These are phyloP conservation scores for Cliona cf. orientalis DNA, from an alignment of 37 sponge, comb jelly and placozoan species.

Conservation along the genomic window DNA sequence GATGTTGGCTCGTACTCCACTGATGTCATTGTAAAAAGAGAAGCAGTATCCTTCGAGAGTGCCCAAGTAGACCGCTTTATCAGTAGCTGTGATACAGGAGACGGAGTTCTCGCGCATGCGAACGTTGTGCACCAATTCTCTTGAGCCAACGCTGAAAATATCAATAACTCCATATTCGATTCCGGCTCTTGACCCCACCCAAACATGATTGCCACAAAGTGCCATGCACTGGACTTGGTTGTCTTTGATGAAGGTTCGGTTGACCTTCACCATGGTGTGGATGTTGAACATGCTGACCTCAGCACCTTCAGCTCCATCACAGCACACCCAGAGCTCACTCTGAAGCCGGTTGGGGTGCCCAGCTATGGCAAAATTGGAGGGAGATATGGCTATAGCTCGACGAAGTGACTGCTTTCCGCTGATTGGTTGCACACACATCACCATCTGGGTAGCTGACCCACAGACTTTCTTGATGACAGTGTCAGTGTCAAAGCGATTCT, in stretches of 20 bases:
- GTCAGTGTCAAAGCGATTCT: slow-evolving; percentile 41
- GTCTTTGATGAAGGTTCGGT: slow-evolving; percentile 41
- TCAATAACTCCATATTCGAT: slow-evolving; percentile 60
- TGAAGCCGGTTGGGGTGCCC: not conserved
- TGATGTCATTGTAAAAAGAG: slow-evolving; percentile 15
- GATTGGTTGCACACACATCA: slow-evolving; percentile 43
- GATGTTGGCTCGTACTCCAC: not conserved
- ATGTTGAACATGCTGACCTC: slow-evolving; percentile 63
- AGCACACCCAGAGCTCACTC: slow-evolving; percentile 74
- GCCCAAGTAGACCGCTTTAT: slow-evolving; percentile 59
- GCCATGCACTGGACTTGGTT: slow-evolving; percentile 63
- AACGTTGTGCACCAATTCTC: slow-evolving; percentile 54
- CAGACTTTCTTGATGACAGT: slow-evolving; percentile 26
- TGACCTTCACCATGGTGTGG: slow-evolving; percentile 52
- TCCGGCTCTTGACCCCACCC: slow-evolving; percentile 68
- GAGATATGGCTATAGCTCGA: slow-evolving; percentile 38
- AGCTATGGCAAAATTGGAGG: not conserved
- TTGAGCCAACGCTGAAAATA: slow-evolving; percentile 42
- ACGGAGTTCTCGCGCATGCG: slow-evolving; percentile 56
- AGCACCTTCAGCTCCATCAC: slow-evolving; percentile 58
- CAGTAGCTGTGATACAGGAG: slow-evolving; percentile 50
- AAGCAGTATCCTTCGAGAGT: slow-evolving; percentile 73
- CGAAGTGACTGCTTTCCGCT: slow-evolving; percentile 55
- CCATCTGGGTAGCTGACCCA: slow-evolving; percentile 26
- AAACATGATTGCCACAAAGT: slow-evolving; percentile 63